Percentiles rank a stretch among this genome's conserved stretches.
Evolutionary conservation across 2,797 vertebrate species (phyloP).

Genomic region (Scomberomorus guttatus): DNA sequence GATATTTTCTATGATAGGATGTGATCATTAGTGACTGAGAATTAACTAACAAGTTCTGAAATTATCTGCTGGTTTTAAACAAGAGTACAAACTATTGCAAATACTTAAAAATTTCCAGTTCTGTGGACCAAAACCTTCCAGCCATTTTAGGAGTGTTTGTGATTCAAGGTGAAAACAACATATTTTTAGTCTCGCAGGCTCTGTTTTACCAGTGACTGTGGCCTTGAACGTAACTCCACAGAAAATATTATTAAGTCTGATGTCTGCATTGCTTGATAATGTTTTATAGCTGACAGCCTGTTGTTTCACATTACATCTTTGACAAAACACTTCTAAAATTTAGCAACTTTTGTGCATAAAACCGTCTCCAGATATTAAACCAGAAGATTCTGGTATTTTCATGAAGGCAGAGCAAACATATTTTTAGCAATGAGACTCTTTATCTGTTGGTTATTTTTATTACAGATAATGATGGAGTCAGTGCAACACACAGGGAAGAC

Average conservation of each 20-base stretch:
- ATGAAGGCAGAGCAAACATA: neutral
- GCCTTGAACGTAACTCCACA: constrained; percentile 26
- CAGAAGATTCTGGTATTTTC: neutral
- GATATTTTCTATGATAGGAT: neutral
- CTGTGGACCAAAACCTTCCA: neutral
- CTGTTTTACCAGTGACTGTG: too few relatives aligned
- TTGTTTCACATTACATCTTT: neutral
- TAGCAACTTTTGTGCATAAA: neutral
- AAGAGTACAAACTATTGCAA: neutral
- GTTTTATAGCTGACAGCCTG: neutral
- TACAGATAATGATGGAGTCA: neutral
- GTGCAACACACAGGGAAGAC: neutral
- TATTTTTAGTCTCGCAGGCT: neutral
- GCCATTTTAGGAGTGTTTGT: neutral
- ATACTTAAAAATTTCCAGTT: neutral
- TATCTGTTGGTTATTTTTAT: neutral
- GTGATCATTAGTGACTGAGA: too few relatives aligned
- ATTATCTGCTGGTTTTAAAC: neutral
- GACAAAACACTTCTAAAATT: neutral
- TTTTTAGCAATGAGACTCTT: neutral
- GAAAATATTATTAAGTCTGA: neutral
- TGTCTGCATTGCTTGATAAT: neutral
- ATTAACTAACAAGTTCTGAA: too few relatives aligned
- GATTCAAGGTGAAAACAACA: constrained; percentile 6
- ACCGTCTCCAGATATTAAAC: neutral